Percentiles rank a stretch among this genome's conserved stretches.
Evolutionary conservation across 2,888 invertebrate species (phyloP).

Genomic region (Hanleya hanleyi): DNA sequence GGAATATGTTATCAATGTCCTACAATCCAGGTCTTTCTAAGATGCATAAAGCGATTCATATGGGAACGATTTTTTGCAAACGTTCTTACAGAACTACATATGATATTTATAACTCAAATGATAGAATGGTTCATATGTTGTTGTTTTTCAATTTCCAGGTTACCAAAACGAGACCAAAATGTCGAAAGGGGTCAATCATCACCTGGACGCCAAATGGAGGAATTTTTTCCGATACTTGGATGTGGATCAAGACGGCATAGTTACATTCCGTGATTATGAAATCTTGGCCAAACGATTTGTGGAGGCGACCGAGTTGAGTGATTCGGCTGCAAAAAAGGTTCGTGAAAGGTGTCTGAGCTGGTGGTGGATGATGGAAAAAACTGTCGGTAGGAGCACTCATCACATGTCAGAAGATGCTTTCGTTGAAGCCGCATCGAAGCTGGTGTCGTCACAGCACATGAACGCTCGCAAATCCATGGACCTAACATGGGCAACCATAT

Average conservation of each 20-base stretch:
- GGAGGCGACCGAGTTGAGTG: not conserved
- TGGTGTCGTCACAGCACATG: not conserved
- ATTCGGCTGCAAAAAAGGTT: not conserved
- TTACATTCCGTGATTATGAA: not conserved
- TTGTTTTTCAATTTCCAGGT: too few relatives aligned
- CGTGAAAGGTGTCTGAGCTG: not conserved
- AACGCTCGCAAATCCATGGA: not conserved
- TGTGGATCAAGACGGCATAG: not conserved
- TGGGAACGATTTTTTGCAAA: too few relatives aligned
- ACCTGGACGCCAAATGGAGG: constrained; percentile 1
- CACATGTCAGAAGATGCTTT: not conserved
- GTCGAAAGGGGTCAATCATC: too few relatives aligned
- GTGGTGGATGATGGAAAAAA: constrained; percentile 8
- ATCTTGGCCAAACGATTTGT: not conserved
- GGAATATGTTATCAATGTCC: too few relatives aligned
- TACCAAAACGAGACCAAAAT: too few relatives aligned
- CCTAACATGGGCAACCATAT: not conserved
- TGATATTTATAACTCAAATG: too few relatives aligned
- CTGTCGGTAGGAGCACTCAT: not conserved
- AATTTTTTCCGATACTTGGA: constrained; percentile 1
- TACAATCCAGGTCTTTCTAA: too few relatives aligned
- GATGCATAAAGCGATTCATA: too few relatives aligned
- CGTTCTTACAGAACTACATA: too few relatives aligned
- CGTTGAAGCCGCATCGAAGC: not conserved
- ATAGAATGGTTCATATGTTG: too few relatives aligned